Conservation (phyloP, 2,888 invertebrate genomes). For the Meandrusa payeni region DNA sequence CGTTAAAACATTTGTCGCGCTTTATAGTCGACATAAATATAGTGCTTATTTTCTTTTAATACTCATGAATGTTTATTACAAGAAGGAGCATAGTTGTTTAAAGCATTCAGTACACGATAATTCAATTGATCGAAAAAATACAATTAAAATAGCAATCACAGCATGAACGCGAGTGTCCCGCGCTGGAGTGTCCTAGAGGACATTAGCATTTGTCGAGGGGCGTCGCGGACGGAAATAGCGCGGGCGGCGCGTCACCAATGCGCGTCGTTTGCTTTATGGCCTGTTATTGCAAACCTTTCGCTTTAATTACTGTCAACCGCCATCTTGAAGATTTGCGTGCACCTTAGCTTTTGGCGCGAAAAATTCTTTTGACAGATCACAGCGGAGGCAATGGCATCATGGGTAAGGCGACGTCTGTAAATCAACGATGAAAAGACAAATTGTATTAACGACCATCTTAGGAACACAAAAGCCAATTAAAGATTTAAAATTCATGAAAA, state of each 20-base stretch:
- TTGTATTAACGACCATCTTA: too few species aligned
- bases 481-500: too few species aligned
- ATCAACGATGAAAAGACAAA: too few species aligned
- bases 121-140: neutral
- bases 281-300: conserved; percentile 67
- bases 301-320: conserved; percentile 65
- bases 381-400: conserved; percentile 31
- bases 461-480: too few species aligned
- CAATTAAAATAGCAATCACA: conserved; percentile 36
- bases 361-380: conserved; percentile 56
- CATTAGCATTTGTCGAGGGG: conserved; percentile 78
- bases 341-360: conserved; percentile 69
- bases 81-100: too few species aligned
- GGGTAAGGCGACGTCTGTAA: too few species aligned
- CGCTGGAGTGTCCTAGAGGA: conserved; percentile 75
- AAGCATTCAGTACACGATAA: too few species aligned
- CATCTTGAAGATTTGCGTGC: conserved; percentile 71
- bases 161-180: conserved; percentile 35
- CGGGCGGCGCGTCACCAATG: conserved; percentile 67
- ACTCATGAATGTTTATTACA: too few species aligned
- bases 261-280: conserved; percentile 69
- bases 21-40: too few species aligned
- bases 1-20: too few species aligned
- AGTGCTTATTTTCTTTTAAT: too few species aligned
- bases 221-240: conserved; percentile 70